Percentiles rank a stretch among this genome's conserved stretches.
Conservation (phyloP, 1,140 invertebrate genomes). For the Drosophila tropicalis region DNA sequence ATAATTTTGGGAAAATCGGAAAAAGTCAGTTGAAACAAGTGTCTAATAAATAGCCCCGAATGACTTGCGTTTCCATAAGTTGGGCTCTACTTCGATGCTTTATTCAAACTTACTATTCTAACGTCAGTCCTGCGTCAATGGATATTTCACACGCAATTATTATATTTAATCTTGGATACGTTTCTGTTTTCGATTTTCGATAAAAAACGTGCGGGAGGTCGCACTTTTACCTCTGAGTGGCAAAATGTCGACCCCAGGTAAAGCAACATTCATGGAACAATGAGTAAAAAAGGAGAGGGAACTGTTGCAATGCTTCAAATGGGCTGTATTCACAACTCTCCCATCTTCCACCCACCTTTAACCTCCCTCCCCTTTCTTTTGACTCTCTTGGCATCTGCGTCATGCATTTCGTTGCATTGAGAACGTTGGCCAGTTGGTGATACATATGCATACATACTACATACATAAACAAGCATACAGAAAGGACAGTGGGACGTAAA, state of each 20-base stretch:
- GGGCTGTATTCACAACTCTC: slow-evolving; percentile 13
- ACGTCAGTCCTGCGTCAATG: slow-evolving; percentile 52
- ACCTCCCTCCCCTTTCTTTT: slow-evolving; percentile 15
- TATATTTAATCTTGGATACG: slow-evolving; percentile 40
- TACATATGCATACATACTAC: not conserved
- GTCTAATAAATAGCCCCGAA: not conserved
- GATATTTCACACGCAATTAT: slow-evolving; percentile 61
- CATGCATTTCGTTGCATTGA: slow-evolving; percentile 68
- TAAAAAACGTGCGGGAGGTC: slow-evolving; percentile 17
- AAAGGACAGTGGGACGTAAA: too few species aligned
- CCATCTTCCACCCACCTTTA: not conserved
- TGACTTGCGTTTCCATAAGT: slow-evolving; percentile 59
- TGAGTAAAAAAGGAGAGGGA: slow-evolving; percentile 17
- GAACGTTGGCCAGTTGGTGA: slow-evolving; percentile 23
- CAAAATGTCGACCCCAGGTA: slow-evolving; percentile 19
- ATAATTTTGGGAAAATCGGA: not conserved
- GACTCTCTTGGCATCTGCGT: slow-evolving; percentile 66
- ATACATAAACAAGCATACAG: not conserved
- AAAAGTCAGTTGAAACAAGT: slow-evolving; percentile 1
- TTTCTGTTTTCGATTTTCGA: slow-evolving; percentile 62
- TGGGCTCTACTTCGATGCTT: slow-evolving; percentile 34
- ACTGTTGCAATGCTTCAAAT: slow-evolving; percentile 40
- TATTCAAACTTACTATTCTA: slow-evolving; percentile 18
- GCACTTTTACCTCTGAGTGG: not conserved
- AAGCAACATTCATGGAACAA: slow-evolving; percentile 29